Base-by-base conservation (phyloP, 2,113 vertebrate genomes). In the Triplophysa dalaica region DNA sequence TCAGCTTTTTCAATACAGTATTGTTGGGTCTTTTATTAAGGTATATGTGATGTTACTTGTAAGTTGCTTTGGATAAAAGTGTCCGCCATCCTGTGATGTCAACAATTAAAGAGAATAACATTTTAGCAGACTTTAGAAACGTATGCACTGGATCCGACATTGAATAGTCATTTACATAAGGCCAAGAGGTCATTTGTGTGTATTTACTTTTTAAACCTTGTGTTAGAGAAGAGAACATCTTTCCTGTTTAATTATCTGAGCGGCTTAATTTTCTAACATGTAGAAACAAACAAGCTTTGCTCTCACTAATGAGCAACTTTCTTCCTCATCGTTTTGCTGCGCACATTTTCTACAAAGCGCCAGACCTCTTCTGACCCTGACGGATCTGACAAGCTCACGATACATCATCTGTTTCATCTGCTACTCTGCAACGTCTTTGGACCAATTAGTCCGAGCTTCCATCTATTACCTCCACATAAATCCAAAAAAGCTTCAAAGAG, bases 371-470 rank as follows among this genome's bases (percentile, higher is more conserved):
- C 0, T 58, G 58, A 54, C 63, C n/a, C 75, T 43, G 8, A 81
- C 63, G 83, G 61, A 83, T 75, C 76, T 78, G 75, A 80, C 45
- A 58, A 69, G 48, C 17, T 21, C 33, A 12, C 33, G 21, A 81
- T 29, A 29, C 2, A 29, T 29, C 26, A 29, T 79, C 17, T 17
- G 62, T 65, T 84, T 83, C 38, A 8, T 41, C 70, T 16, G 12
- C 41, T 80, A 85, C 70, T 84, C 83, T 81, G 78, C 66, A n/a
- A 10, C 17, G 33, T 84, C 78, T 85, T 83, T 80, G 79, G 22
- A 66, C 58, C 26, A 61, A 75, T 89, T 82, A 86, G 78, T 70
- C n/a, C 54, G 5, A 52, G 50, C 50, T 52, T 85, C 75, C n/a
- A 67, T 81, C 68, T 82, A 62, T 12, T 75, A 77, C 70, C 76